Conservation (phyloP, 2,113 vertebrate species). For the Miniopterus natalensis region DNA sequence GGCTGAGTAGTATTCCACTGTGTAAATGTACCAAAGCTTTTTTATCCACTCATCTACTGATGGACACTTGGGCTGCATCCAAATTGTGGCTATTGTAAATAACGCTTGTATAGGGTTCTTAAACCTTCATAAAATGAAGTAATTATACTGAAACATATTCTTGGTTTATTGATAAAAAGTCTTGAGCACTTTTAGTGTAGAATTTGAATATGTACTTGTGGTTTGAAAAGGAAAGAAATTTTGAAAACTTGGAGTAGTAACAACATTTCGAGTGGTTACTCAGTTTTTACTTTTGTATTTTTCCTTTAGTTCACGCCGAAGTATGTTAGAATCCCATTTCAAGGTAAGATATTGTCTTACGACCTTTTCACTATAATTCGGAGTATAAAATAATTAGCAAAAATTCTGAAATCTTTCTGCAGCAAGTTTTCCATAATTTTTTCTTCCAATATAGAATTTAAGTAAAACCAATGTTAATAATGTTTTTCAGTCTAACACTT, state of each 20-base stretch:
- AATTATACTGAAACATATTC: constrained; percentile 17
- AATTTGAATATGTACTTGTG: constrained; percentile 45
- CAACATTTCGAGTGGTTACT: constrained; percentile 57
- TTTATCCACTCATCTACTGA: background rate
- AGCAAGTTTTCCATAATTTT: background rate
- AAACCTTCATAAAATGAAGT: constrained; percentile 14
- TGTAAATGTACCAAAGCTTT: background rate
- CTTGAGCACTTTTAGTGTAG: constrained; percentile 20
- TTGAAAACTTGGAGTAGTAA: constrained; percentile 63
- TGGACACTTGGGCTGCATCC: background rate
- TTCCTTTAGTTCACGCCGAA: constrained; percentile 88
- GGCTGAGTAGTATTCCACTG: background rate
- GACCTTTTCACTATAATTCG: constrained; percentile 61
- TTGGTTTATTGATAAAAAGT: constrained; percentile 57
- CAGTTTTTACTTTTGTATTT: constrained; percentile 72
- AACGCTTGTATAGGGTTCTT: background rate
- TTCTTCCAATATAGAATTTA: background rate
- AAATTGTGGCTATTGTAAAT: background rate
- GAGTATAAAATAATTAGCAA: constrained; percentile 45
- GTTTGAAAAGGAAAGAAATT: constrained; percentile 45
- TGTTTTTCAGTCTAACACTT: constrained; percentile 21
- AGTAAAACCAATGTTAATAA: constrained; percentile 45
- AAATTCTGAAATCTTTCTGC: constrained; percentile 57
- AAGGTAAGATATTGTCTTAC: constrained; percentile 89
- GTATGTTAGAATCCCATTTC: constrained; percentile 91